Evolutionary conservation across 2,888 invertebrate genomes (phyloP).

Genomic region (Acronicta psi): DNA sequence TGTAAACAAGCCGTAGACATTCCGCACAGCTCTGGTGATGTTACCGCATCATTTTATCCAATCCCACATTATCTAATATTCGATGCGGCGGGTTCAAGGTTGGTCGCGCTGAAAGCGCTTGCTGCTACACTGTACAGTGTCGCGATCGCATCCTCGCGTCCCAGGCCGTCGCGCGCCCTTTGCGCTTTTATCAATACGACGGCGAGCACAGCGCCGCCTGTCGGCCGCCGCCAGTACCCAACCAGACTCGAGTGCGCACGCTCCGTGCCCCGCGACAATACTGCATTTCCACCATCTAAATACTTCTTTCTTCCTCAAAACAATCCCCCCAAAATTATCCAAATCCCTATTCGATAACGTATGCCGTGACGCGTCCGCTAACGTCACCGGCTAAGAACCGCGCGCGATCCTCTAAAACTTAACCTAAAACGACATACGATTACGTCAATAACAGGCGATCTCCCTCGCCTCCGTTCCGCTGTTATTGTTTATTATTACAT

Average conservation of each 20-base stretch:
- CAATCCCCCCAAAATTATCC: slow-evolving; percentile 71
- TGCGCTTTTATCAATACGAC: slow-evolving; percentile 85
- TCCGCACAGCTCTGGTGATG: slow-evolving; percentile 53
- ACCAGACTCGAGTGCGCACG: slow-evolving; percentile 81
- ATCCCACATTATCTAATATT: slow-evolving; percentile 79
- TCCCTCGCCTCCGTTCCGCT: slow-evolving; percentile 59
- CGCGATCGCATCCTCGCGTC: slow-evolving; percentile 61
- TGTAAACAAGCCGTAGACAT: slow-evolving; percentile 54
- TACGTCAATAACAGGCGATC: slow-evolving; percentile 71
- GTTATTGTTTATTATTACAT: slow-evolving; percentile 75
- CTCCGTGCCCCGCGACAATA: slow-evolving; percentile 78
- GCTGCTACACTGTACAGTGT: slow-evolving; percentile 50
- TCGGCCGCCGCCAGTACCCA: slow-evolving; percentile 75
- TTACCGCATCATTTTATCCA: slow-evolving; percentile 70
- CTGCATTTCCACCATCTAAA: slow-evolving; percentile 75
- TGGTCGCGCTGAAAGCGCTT: slow-evolving; percentile 72
- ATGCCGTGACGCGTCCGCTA: slow-evolving; percentile 53
- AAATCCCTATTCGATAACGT: slow-evolving; percentile 57
- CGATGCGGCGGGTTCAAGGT: slow-evolving; percentile 84
- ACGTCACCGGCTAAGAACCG: slow-evolving; percentile 49
- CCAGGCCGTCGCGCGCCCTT: slow-evolving; percentile 72
- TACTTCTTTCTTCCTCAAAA: slow-evolving; percentile 73
- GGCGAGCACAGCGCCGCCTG: slow-evolving; percentile 77
- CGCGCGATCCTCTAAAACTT: slow-evolving; percentile 59
- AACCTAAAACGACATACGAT: slow-evolving; percentile 66